Percentiles rank a stretch among this genome's conserved stretches.
These are phyloP conservation scores for Lampris megalopsis DNA, from an alignment of 2,113 vertebrate species.

Conservation along the genomic window DNA sequence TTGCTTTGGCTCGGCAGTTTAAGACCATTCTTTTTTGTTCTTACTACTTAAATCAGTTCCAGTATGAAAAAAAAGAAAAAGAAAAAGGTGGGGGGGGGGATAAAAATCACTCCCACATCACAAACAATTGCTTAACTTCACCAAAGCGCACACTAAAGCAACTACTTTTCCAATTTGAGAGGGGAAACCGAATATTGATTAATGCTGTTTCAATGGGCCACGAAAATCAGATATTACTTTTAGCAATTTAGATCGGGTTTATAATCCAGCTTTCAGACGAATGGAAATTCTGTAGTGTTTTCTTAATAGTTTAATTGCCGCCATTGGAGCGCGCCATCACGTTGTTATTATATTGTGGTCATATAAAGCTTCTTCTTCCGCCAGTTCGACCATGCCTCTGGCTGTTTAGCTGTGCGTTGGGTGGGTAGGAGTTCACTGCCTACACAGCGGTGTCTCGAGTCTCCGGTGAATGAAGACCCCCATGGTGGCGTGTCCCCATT, in stretches of 20 bases:
- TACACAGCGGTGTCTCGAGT: slow-evolving; percentile 47
- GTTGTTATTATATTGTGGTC: slow-evolving; percentile 32
- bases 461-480: slow-evolving; percentile 13
- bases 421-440: slow-evolving; percentile 19
- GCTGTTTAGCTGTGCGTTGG: slow-evolving; percentile 31
- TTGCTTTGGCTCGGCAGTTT: slow-evolving; percentile 75
- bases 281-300: slow-evolving; percentile 36
- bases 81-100: no score
- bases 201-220: slow-evolving; percentile 58
- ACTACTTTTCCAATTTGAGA: slow-evolving; percentile 50
- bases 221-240: slow-evolving; percentile 62
- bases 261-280: slow-evolving; percentile 11
- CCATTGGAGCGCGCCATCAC: slow-evolving; percentile 24
- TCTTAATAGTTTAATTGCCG: slow-evolving; percentile 30
- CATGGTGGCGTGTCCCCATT: slow-evolving; percentile 30
- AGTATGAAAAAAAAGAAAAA: slow-evolving; percentile 50
- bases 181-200: slow-evolving; percentile 66
- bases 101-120: slow-evolving; percentile 44
- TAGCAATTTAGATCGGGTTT: slow-evolving; percentile 35
- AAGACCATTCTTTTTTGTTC: slow-evolving; percentile 56
- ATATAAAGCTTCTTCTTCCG: slow-evolving; percentile 31
- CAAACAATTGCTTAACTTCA: slow-evolving; percentile 56
- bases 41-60: slow-evolving; percentile 67
- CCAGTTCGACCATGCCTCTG: slow-evolving; percentile 37
- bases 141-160: slow-evolving; percentile 52